A percentile compares a stretch with the other conserved stretches of the same genome.
Conservation (phyloP, 2,797 vertebrate species). For the Dicrostonyx torquatus region DNA sequence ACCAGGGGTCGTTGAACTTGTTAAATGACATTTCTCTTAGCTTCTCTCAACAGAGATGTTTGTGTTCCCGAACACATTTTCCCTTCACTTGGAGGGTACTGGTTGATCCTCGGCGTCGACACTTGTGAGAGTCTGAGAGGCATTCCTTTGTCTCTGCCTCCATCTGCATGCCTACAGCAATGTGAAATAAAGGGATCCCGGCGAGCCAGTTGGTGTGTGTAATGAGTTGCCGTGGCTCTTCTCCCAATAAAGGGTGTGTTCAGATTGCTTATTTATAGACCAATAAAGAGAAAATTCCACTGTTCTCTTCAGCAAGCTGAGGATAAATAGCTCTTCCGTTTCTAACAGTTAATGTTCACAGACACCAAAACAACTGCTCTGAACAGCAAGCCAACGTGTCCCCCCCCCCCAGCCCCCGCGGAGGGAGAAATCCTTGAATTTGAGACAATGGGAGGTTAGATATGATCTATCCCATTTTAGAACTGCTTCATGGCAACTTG, state of each 20-base stretch:
- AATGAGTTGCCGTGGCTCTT: conserved; percentile 63
- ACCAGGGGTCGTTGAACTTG: not conserved
- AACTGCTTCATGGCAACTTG: conserved; percentile 68
- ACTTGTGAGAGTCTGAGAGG: not conserved
- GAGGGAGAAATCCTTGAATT: conserved; percentile 75
- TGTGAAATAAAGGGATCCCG: conserved; percentile 1
- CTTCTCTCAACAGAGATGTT: conserved; percentile 43
- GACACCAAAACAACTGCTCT: conserved; percentile 75
- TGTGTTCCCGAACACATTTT: conserved; percentile 42
- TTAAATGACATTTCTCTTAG: conserved; percentile 39
- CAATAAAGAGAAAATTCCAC: conserved; percentile 79
- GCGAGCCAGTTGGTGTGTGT: conserved; percentile 50
- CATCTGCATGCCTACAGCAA: not conserved
- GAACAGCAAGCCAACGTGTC: conserved; percentile 73
- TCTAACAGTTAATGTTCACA: conserved; percentile 77
- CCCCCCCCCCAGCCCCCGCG: conserved; percentile 49
- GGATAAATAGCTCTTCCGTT: conserved; percentile 79
- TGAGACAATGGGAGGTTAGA: conserved; percentile 73
- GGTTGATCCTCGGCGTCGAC: conserved; percentile 16
- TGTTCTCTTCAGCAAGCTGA: conserved; percentile 77
- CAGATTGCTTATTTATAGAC: conserved; percentile 70
- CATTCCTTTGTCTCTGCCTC: conserved; percentile 32
- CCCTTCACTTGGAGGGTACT: not conserved
- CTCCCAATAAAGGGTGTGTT: conserved; percentile 73
- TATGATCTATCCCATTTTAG: conserved; percentile 69